Evolutionary conservation across 1,140 invertebrate genomes (phyloP).

Genomic region (Micrasema longulum): DNA sequence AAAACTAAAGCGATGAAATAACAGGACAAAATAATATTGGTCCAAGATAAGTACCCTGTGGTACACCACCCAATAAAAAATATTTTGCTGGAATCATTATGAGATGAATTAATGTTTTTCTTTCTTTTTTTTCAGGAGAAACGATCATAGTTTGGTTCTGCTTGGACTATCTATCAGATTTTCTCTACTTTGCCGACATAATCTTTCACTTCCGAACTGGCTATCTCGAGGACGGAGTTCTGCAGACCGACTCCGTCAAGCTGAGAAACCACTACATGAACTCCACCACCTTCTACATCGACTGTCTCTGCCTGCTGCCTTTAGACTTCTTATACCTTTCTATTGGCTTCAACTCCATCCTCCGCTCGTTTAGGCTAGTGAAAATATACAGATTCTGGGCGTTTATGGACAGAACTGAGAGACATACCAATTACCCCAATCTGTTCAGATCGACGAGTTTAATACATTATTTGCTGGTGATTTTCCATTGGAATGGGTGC

Average conservation of each 20-base stretch:
- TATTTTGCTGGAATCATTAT: too few relatives aligned
- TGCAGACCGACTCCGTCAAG: conserved; percentile 95
- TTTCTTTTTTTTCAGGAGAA: conserved; percentile 72
- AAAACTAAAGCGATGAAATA: too few relatives aligned
- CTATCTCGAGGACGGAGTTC: conserved; percentile 94
- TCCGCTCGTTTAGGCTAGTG: conserved; percentile 95
- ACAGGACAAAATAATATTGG: too few relatives aligned
- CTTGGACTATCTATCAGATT: conserved; percentile 96
- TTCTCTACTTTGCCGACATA: conserved; percentile 96
- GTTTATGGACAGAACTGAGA: conserved; percentile 97
- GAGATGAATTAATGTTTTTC: too few relatives aligned
- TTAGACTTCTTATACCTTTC: conserved; percentile 98
- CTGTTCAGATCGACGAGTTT: conserved; percentile 93
- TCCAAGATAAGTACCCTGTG: too few relatives aligned
- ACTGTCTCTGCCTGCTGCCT: conserved; percentile 96
- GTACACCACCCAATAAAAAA: too few relatives aligned
- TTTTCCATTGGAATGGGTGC: conserved; percentile 99
- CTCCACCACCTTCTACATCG: conserved; percentile 98
- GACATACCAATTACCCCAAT: conserved; percentile 99
- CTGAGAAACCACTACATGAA: conserved; percentile 98
- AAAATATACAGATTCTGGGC: conserved; percentile 99
- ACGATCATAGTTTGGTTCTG: conserved; percentile 95
- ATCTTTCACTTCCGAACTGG: conserved; percentile 97
- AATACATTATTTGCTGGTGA: conserved; percentile 96
- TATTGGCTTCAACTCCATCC: conserved; percentile 97